Evolutionary conservation across 2,113 vertebrate genomes (phyloP), one percentile per base, ranked within the genome.

Genomic region (Vicugna pacos): DNA sequence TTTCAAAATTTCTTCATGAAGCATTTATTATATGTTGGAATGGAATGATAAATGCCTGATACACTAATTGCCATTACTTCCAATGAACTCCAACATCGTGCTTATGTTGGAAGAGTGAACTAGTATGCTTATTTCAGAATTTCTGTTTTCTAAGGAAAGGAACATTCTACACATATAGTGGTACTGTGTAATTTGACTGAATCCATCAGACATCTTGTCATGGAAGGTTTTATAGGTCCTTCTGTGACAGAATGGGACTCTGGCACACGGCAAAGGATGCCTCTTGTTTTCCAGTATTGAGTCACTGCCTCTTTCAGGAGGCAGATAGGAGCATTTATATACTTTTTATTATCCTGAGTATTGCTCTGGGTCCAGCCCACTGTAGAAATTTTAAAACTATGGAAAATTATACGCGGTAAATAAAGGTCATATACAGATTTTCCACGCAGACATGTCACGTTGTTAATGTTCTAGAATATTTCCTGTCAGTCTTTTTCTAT

Each of bases 101-200:
- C 82, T 91, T 86, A 91, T 42, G 50, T 86, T 94, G 60, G 56
- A 96, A 93, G 82, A 50, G 46, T 73, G 35, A 89, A 75, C 77
- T 89, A 8, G 73, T 84, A n/a, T 64, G 83, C 82, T 94, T 97
- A 94, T 95, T 97, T 97, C 96, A 96, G 77, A 89, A 80, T 54
- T 94, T 79, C 64, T 79, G 56, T 64, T 97, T 92, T 80, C 86
- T 82, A 92, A 89, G 75, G 82, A 92, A 93, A 89, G 75, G 75
- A 85, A 89, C 8, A 0, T 91, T 94, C 89, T 94, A 91, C 46
- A 82, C 32, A n/a, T 91, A 77, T 26, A 96, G 62, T 38, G 38
- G 67, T 91, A 77, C 92, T 86, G 91, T 96, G 58, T 93, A 93
- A 94, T 97, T 98, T 97, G 89, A 96, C 73, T 96, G 92, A 93